Percentiles rank a stretch among this genome's conserved stretches.
Evolutionary conservation across 2,797 vertebrate genomes (phyloP).

Genomic region (Acanthiza pusilla): DNA sequence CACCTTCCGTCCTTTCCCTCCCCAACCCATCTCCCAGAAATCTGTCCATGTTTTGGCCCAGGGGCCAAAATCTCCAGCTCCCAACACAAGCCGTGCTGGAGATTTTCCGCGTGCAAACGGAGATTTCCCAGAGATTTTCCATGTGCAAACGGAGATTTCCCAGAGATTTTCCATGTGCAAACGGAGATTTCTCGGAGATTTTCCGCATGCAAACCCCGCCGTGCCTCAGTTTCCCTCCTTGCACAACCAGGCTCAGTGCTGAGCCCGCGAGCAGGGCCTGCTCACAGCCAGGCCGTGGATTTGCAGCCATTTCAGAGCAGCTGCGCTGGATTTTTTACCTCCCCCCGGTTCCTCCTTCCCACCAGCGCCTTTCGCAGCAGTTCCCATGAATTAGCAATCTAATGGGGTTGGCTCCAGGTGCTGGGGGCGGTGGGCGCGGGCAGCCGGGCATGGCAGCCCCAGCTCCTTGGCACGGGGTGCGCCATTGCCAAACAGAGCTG

Average conservation of each 20-base stretch:
- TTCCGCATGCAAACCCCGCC: rapidly evolving
- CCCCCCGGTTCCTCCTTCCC: background rate
- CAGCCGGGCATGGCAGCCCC: background rate
- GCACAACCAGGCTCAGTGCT: rapidly evolving
- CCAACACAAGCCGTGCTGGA: background rate
- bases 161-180: background rate
- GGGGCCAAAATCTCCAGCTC: background rate
- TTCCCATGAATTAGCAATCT: background rate
- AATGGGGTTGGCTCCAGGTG: background rate
- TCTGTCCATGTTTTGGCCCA: rapidly evolving
- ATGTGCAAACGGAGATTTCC: too few species aligned
- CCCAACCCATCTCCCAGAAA: background rate
- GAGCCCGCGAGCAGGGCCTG: rapidly evolving
- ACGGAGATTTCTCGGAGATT: background rate
- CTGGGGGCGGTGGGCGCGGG: background rate
- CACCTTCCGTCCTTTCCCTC: background rate
- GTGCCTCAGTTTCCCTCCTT: background rate
- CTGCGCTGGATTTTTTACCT: rapidly evolving
- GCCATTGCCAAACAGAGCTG: conserved; percentile 5
- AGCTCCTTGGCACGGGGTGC: background rate
- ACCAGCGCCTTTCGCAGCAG: background rate
- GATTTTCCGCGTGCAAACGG: background rate
- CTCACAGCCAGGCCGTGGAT: background rate
- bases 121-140: too few species aligned
- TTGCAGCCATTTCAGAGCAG: background rate